Evolutionary conservation across 2,797 vertebrate species (phyloP), one percentile per base, ranked within the genome.

Genomic region (Clarias platycephalus): DNA sequence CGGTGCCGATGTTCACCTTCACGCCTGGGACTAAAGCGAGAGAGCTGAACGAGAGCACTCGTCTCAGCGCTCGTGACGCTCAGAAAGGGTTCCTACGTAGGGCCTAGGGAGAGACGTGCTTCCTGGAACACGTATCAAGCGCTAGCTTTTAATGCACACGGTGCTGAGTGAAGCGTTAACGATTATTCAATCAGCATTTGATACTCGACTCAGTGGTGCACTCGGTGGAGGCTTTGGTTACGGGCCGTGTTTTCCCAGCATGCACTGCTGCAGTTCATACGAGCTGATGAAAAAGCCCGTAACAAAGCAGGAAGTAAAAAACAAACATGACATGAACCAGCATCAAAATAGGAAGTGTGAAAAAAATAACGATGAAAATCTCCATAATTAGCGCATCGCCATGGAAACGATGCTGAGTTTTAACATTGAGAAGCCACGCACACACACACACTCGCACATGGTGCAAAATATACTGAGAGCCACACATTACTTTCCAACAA

Each of bases 341-440:
- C 82, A 71, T 87, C 83, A 76, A 88, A 87, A 86, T 88, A 88
- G 82, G 87, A 88, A 77, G 83, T 80, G 82, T 84, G 85, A 90
- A 82, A 68, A 85, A 85, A 64, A 85, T 81, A 88, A 91, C 22
- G 22, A 79, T 26, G 12, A 79, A 64, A 66, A 58, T 88, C 83
- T 83, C 89, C 82, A 88, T 91, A 91, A 92, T 93, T 90, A 91
- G 91, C 90, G 89, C 81, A 88, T 89, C 83, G 87, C 90, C 90
- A 89, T 92, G 89, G 90, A 91, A 84, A 92, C 90, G 77, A 86
- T 68, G 83, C 86, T 85, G 90, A 82, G 87, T 83, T 84, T 66
- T 81, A 76, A 85, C 62, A 82, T 18, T 40, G 68, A 58, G 20
- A 34, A 22, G 20, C 10, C 58, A 77, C 31, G 13, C 12, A 89